phyloP scores from a whole-genome alignment of 2,888 invertebrate genomes.

The Drosophila histrio region DNA sequence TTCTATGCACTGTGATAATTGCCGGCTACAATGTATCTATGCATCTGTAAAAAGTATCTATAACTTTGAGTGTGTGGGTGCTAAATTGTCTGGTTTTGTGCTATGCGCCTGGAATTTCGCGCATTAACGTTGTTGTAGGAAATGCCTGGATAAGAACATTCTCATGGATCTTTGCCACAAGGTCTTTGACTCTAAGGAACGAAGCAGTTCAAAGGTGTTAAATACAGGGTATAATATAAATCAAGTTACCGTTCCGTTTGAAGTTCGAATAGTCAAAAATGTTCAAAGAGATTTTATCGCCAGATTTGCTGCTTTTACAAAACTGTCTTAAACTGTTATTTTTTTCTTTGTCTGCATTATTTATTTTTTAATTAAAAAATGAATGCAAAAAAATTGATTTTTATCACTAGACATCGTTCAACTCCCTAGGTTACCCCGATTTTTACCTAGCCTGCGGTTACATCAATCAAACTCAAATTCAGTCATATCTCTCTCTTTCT shows the following conservation, averaged over 20 bases:
- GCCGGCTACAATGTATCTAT: constrained; percentile 41
- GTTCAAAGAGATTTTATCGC: no score
- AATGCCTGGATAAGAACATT: constrained; percentile 46
- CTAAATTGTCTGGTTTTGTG: constrained; percentile 45
- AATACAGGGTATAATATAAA: background rate
- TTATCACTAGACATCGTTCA: background rate
- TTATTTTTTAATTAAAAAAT: background rate
- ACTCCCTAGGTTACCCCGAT: background rate
- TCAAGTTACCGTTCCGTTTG: background rate
- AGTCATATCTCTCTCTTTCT: background rate
- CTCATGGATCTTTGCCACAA: constrained; percentile 33
- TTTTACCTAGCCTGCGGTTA: background rate
- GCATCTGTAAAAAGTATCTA: constrained; percentile 14
- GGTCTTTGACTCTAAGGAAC: constrained; percentile 45
- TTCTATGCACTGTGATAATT: constrained; percentile 49
- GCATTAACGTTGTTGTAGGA: constrained; percentile 66
- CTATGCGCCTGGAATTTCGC: constrained; percentile 63
- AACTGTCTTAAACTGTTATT: background rate
- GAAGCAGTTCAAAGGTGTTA: constrained; percentile 45
- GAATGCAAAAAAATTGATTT: background rate
- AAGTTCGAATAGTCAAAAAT: background rate
- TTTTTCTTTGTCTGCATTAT: background rate
- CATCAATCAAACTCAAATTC: constrained; percentile 15
- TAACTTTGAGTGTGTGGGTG: constrained; percentile 54
- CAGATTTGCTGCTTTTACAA: background rate